phyloP scores from a whole-genome alignment of 2,888 invertebrate genomes.

The Synanthedon formicaeformis region DNA sequence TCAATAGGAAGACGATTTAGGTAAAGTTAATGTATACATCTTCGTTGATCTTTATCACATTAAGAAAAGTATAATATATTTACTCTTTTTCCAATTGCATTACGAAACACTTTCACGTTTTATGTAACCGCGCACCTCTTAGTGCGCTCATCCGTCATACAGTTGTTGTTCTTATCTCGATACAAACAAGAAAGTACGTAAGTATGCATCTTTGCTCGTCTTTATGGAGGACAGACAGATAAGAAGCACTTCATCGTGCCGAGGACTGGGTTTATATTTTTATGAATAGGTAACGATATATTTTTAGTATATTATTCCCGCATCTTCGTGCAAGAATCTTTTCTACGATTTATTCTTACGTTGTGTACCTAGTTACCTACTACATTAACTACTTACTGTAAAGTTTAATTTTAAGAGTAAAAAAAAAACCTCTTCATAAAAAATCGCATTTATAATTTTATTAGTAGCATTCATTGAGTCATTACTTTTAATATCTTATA shows the following conservation, averaged over 20 bases:
- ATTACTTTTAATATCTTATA: no score
- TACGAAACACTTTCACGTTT: slow-evolving; percentile 55
- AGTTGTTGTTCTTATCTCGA: slow-evolving; percentile 44
- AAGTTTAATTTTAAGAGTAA: no score
- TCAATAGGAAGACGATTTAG: no score
- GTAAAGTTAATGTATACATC: no score
- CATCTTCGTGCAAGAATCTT: no score
- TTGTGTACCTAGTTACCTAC: no score
- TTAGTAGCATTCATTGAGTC: no score
- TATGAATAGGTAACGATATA: not conserved
- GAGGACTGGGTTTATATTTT: not conserved
- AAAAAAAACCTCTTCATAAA: no score
- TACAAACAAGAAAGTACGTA: slow-evolving; percentile 42
- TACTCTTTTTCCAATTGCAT: slow-evolving; percentile 40
- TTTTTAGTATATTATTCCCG: no score
- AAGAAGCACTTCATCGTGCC: slow-evolving; percentile 13
- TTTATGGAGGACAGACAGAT: slow-evolving; percentile 30
- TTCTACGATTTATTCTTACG: no score
- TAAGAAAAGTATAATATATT: slow-evolving; percentile 21
- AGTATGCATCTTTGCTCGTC: slow-evolving; percentile 31
- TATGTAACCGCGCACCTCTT: slow-evolving; percentile 51
- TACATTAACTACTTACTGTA: no score
- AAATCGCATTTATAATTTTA: no score
- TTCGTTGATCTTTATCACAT: slow-evolving; percentile 5
- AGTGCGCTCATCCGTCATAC: slow-evolving; percentile 50